Evolutionary conservation across 2,797 vertebrate species (phyloP), one percentile per base, ranked within the genome.

Genomic region (Argyrosomus regius): DNA sequence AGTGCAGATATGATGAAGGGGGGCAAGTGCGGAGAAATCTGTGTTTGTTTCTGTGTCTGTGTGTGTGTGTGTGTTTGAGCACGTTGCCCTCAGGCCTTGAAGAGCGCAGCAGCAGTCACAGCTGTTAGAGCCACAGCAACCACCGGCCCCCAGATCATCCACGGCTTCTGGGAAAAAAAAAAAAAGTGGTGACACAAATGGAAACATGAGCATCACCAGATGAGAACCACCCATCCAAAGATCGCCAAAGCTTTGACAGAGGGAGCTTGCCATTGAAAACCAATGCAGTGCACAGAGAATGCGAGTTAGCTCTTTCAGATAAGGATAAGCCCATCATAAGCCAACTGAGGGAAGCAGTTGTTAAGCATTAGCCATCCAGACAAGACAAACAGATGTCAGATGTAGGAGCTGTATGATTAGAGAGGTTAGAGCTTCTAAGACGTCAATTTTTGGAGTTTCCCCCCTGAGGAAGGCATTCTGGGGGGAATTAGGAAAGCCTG

Each of bases 71-170:
- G 61, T 79, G 72, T 70, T 22, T 78, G 58, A 56, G 48, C 6
- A 22, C 49, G 75, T 84, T 52, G 83, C 78, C 96, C 94, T 96
- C 97, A 97, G 95, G 96, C 96, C 96, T 96, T 97, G 94, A 96
- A 97, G 92, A 99, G 95, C 95, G 97, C 92, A 78, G 97, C 97
- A 88, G 96, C 96, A 85, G 97, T 97, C 92, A 98, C 96, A 84
- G 97, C 97, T 88, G 98, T 97, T 92, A 98, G 94, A 88, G 90
- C 93, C 94, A 97, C 96, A 73, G 96, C 98, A 83, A 97, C 96
- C 92, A 96, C 95, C 82, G 98, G 97, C 92, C 97, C 97, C 98
- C 97, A 99, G 96, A 96, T 96, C 87, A 95, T 92, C 97, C 98
- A 99, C 78, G 94, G 95, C 89, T 95, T 97, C 98, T 99, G 97